These are phyloP conservation scores for Diachasma alloeum DNA, from an alignment of 1,140 invertebrate genomes.

Conservation along the genomic window DNA sequence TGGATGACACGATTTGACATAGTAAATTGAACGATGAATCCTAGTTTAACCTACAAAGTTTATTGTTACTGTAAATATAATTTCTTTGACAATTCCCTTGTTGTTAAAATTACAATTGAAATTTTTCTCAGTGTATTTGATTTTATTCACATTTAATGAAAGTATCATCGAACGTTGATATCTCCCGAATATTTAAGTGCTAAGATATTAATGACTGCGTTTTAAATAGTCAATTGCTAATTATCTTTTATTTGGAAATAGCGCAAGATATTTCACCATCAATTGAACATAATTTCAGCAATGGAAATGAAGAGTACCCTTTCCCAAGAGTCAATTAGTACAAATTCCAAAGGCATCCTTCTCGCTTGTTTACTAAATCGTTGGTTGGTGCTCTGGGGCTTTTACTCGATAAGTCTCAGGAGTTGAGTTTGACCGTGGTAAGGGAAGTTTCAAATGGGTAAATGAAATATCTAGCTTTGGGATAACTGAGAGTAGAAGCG, in stretches of 20 bases:
- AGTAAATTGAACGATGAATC: too few relatives aligned
- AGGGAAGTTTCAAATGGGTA: not conserved
- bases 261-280: not conserved
- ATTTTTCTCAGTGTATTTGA: too few relatives aligned
- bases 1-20: too few relatives aligned
- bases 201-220: too few relatives aligned
- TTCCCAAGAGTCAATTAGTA: not conserved
- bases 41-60: too few relatives aligned
- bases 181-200: too few relatives aligned
- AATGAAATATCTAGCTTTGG: not conserved
- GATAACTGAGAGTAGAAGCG: not conserved
- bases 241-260: not conserved
- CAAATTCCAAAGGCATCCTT: not conserved
- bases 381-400: not conserved
- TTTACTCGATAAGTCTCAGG: not conserved
- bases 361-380: not conserved
- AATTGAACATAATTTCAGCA: not conserved
- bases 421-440: conserved; percentile 1
- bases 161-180: too few relatives aligned
- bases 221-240: too few relatives aligned
- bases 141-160: too few relatives aligned
- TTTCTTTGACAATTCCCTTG: too few relatives aligned
- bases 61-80: too few relatives aligned
- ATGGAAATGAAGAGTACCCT: not conserved
- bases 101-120: too few relatives aligned